Conservation (phyloP, 2,113 vertebrate species). For the Siniperca chuatsi region DNA sequence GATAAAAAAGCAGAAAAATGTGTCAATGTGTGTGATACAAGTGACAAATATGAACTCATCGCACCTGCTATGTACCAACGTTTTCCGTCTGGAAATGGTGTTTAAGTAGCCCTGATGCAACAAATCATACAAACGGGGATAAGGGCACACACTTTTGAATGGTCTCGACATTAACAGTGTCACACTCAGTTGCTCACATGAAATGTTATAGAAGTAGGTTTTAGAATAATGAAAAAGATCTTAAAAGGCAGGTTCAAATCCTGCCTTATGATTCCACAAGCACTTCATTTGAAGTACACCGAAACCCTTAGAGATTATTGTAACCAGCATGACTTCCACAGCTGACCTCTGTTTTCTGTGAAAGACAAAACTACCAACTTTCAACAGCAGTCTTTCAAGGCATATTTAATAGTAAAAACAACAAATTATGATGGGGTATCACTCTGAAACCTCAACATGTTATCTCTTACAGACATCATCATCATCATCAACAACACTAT, state of each 20-base stretch:
- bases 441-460: not conserved
- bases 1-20: not conserved
- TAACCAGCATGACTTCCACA: constrained; percentile 6
- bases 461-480: not conserved
- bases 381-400: not conserved
- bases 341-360: not conserved
- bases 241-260: not conserved
- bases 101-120: not conserved
- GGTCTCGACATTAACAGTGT: not conserved
- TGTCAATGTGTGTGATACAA: not conserved
- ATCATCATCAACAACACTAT: not conserved
- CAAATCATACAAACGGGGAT: not conserved
- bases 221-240: not conserved
- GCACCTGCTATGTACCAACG: not conserved
- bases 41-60: not conserved
- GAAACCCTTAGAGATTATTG: not conserved
- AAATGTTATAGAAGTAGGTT: not conserved
- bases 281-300: not conserved
- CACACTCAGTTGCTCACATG: not conserved
- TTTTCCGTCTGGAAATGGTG: too few relatives aligned
- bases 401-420: not conserved
- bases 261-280: not conserved
- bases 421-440: not conserved
- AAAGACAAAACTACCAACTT: not conserved
- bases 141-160: not conserved